Conservation (phyloP, 2,797 vertebrate genomes). For the Austrolebias charrua region DNA sequence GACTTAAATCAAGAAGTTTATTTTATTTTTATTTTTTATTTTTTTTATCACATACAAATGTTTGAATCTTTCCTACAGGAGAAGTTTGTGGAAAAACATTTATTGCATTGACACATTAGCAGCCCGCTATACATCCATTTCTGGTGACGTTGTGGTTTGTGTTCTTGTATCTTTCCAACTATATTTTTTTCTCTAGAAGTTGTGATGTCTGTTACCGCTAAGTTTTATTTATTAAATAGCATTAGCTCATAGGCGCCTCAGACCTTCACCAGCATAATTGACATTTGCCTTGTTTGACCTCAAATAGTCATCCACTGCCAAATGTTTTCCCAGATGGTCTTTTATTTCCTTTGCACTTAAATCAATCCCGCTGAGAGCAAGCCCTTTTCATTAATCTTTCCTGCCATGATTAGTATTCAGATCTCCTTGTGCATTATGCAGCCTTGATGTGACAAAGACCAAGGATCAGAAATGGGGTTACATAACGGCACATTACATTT, state of each 20-base stretch:
- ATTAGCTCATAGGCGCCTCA: constrained; percentile 35
- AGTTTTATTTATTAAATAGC: constrained; percentile 45
- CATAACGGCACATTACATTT: constrained; percentile 33
- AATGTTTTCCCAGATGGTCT: constrained; percentile 56
- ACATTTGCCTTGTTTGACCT: constrained; percentile 64
- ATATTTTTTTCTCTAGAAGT: constrained; percentile 17
- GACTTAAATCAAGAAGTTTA: not conserved
- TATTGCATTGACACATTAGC: constrained; percentile 37
- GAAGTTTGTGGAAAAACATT: constrained; percentile 37
- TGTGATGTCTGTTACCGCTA: constrained; percentile 28
- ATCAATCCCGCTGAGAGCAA: constrained; percentile 38
- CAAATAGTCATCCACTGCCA: constrained; percentile 36
- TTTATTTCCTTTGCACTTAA: constrained; percentile 52
- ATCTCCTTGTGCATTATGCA: constrained; percentile 41
- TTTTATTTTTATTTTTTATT: too few species aligned
- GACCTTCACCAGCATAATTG: constrained; percentile 64
- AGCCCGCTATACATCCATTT: constrained; percentile 27
- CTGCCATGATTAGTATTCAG: constrained; percentile 30
- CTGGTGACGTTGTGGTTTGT: constrained; percentile 27
- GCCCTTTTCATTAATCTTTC: constrained; percentile 54
- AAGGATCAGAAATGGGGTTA: constrained; percentile 42
- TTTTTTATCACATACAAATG: constrained; percentile 21
- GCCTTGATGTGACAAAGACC: constrained; percentile 26
- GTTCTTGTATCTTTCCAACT: not conserved
- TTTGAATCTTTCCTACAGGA: constrained; percentile 25